Evolutionary conservation across 2,797 vertebrate species (phyloP), one percentile per base, ranked within the genome.

Genomic region (Myotis daubentonii): DNA sequence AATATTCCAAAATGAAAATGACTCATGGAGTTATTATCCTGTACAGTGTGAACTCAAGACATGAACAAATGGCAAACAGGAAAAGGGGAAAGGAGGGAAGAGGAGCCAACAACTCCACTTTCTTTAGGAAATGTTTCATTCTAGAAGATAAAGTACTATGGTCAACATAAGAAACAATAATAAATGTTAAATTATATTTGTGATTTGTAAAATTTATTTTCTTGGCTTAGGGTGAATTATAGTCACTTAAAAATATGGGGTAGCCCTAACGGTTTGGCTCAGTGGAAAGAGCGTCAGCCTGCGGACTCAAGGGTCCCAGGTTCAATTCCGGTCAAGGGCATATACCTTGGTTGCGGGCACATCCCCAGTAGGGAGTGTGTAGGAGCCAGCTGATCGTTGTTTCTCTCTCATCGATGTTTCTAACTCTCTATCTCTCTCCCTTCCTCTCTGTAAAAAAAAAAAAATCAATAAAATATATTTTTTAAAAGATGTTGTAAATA

Each of bases 81-180:
- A 74, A 82, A 82, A 20, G 16, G 28, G 28, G 13, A 81, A 33
- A 79, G 25, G n/a, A 85, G 51, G 19, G 10, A 93, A 68, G 57
- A 83, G 12, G 11, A 57, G n/a, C 4, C 60, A 87, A 41, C 41
- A 75, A 81, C 5, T 78, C 30, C 13, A 78, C 17, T 33, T 87
- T 83, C 47, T 92, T 91, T 22, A 86, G 25, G 22, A 81, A 94
- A 25, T 36, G 82, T 36, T 94, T 95, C 57, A 80, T 88, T 92
- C 19, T 76, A 33, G 30, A 87, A 76, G 82, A 84, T 71, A 92
- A 66, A 28, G 30, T 76, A 81, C 33, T 49, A 81, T 28, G 47
- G 51, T 86, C 53, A 70, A 83, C 53, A 80, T 41, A 70, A 28
- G 20, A 91, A 88, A 84, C 7, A 93, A 84, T 5, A 72, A 47